These are phyloP conservation scores for Anthopleura sola DNA, from an alignment of 64 coral and sea anemone species.

Conservation along the genomic window DNA sequence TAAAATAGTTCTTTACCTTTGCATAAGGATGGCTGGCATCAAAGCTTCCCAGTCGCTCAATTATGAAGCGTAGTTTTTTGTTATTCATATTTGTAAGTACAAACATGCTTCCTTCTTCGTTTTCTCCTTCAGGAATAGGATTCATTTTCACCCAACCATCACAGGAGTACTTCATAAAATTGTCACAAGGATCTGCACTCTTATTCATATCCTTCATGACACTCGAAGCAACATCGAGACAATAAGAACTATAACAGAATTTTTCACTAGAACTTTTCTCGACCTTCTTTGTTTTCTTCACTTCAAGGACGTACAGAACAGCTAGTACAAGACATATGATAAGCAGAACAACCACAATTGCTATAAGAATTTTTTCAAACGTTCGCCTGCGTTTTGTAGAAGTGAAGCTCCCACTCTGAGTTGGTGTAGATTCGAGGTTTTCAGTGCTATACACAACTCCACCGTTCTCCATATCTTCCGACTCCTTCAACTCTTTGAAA, in stretches of 20 bases:
- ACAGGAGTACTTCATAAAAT: slow-evolving; percentile 38
- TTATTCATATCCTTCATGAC: slow-evolving; percentile 26
- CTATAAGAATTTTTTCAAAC: not conserved
- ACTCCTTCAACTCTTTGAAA: not conserved
- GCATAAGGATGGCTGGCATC: not conserved
- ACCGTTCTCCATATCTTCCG: slow-evolving; percentile 17
- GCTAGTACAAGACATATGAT: slow-evolving; percentile 4
- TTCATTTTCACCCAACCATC: slow-evolving; percentile 34
- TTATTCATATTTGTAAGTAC: not conserved
- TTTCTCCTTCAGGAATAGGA: slow-evolving; percentile 38
- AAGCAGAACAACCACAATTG: not conserved
- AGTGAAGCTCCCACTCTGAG: not conserved
- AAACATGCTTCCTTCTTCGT: slow-evolving; percentile 1
- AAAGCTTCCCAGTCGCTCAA: slow-evolving; percentile 7
- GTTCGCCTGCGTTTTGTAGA: not conserved
- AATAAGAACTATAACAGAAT: slow-evolving; percentile 37
- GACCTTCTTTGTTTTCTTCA: slow-evolving; percentile 2
- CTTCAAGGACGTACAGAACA: slow-evolving; percentile 27
- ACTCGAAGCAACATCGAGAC: slow-evolving; percentile 30
- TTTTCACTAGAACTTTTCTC: not conserved
- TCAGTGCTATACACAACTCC: not conserved
- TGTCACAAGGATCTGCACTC: slow-evolving; percentile 12
- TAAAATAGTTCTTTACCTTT: slow-evolving; percentile 20
- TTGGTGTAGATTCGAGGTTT: not conserved
- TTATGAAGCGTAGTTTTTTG: slow-evolving; percentile 21